phyloP scores from a whole-genome alignment of 2,797 vertebrate species.

The Erpetoichthys calabaricus region DNA sequence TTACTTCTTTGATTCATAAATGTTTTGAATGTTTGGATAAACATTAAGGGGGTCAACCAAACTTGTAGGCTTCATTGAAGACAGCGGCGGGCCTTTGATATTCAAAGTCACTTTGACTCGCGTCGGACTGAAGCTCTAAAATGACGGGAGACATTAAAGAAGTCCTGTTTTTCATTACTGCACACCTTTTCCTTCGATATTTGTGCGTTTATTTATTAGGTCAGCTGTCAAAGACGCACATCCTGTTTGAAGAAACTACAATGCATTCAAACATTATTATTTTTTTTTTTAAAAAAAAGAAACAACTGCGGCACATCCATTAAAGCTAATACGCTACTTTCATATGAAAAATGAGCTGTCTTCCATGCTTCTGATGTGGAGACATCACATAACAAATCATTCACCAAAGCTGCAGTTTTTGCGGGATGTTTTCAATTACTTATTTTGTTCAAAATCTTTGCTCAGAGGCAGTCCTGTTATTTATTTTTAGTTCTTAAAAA shows the following conservation, averaged over 20 bases:
- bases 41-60: too few species aligned
- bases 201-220: not conserved
- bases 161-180: too few species aligned
- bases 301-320: not conserved
- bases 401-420: not conserved
- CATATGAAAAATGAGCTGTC: not conserved
- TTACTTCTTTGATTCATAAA: too few species aligned
- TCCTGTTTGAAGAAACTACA: constrained; percentile 1
- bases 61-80: too few species aligned
- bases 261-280: constrained; percentile 1
- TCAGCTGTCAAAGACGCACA: constrained; percentile 2
- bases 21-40: too few species aligned
- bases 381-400: not conserved
- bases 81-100: too few species aligned
- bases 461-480: not conserved
- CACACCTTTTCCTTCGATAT: too few species aligned
- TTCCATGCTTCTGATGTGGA: not conserved
- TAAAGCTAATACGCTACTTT: constrained; percentile 2
- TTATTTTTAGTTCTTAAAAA: too few species aligned
- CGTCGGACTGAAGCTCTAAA: too few species aligned
- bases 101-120: too few species aligned
- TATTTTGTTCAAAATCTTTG: not conserved
- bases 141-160: too few species aligned
- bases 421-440: not conserved
- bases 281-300: not conserved